Conservation (phyloP, 2,888 invertebrate genomes). For the Pemphredon lugubris region DNA sequence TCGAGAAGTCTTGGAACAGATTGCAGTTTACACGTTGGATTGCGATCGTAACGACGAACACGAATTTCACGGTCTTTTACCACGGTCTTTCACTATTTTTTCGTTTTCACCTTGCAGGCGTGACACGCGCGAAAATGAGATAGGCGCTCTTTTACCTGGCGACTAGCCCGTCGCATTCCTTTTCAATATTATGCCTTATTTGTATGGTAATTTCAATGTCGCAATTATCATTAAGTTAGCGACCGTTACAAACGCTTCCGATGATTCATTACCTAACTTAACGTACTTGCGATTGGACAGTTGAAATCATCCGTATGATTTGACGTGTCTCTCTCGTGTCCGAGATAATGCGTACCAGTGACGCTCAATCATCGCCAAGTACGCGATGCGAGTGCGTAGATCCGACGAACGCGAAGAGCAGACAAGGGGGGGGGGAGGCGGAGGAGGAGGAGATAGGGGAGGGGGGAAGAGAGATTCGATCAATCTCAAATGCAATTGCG, state of each 20-base stretch:
- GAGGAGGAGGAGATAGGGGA: no score
- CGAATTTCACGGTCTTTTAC: background rate
- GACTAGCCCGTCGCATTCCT: conserved; percentile 1
- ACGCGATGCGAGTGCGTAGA: no score
- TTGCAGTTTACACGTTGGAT: no score
- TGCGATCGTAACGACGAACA: no score
- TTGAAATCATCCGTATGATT: background rate
- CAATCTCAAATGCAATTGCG: no score
- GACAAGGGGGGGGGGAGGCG: no score
- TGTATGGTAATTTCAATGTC: conserved; percentile 33
- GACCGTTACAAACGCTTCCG: background rate
- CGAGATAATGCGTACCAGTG: background rate
- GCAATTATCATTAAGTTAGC: conserved; percentile 24
- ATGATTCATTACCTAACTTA: conserved; percentile 29
- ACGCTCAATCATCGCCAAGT: background rate
- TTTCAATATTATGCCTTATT: conserved; percentile 5
- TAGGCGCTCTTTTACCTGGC: background rate
- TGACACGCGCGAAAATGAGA: no score
- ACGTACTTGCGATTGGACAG: background rate
- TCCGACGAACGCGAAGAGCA: no score
- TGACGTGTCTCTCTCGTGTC: background rate
- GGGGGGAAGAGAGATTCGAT: no score
- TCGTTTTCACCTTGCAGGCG: no score
- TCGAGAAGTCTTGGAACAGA: no score
- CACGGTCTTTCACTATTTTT: background rate